Evolutionary conservation across 1,140 invertebrate genomes (phyloP).

Genomic region (Achroia grisella): DNA sequence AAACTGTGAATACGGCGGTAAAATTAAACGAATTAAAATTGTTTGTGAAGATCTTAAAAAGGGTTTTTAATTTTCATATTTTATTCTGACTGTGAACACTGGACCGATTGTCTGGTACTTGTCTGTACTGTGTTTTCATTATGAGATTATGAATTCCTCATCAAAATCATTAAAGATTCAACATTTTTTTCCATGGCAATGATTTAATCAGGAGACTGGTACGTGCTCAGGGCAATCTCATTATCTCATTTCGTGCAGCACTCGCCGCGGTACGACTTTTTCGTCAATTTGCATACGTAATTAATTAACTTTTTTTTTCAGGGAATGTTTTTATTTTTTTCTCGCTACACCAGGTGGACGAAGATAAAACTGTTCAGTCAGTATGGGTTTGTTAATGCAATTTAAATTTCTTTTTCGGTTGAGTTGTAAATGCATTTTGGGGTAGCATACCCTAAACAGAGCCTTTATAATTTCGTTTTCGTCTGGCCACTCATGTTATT

Average conservation of each 20-base stretch:
- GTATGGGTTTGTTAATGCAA: conserved; percentile 11
- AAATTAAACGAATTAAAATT: too few relatives aligned
- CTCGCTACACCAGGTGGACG: conserved; percentile 28
- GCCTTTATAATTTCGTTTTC: not conserved
- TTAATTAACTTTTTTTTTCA: conserved; percentile 58
- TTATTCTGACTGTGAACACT: too few relatives aligned
- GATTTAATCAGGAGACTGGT: conserved; percentile 43
- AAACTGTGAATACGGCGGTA: too few relatives aligned
- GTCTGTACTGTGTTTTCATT: not conserved
- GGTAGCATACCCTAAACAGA: not conserved
- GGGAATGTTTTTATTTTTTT: conserved; percentile 36
- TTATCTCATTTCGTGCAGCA: conserved; percentile 35
- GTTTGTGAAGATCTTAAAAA: too few relatives aligned
- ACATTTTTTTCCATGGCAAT: conserved; percentile 40
- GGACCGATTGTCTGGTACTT: too few relatives aligned
- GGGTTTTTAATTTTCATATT: too few relatives aligned
- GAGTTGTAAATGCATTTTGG: too few relatives aligned
- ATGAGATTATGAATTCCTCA: conserved; percentile 3
- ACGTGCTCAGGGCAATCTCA: conserved; percentile 51
- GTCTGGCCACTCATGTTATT: too few relatives aligned
- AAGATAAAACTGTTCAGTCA: conserved; percentile 18
- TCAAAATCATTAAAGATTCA: conserved; percentile 20
- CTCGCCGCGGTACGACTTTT: conserved; percentile 36
- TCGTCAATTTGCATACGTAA: conserved; percentile 61
- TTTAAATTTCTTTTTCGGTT: conserved; percentile 1